Conservation (phyloP, 1,140 invertebrate genomes). For the Agrilus planipennis region DNA sequence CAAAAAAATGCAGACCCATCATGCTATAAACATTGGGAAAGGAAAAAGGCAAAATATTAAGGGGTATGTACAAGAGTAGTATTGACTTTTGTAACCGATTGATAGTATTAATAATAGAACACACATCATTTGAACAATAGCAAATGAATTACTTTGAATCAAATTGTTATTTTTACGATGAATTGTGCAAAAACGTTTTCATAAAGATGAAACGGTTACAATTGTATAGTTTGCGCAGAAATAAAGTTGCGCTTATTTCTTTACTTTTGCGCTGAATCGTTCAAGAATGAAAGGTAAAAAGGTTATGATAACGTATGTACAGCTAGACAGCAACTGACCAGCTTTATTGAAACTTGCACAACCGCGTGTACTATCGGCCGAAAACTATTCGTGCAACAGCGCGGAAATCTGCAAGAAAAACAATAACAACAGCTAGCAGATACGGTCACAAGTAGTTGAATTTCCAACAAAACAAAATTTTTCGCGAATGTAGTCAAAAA, state of each 20-base stretch:
- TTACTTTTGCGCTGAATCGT: not conserved
- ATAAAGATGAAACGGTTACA: not conserved
- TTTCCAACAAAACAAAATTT: not conserved
- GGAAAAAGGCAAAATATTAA: no score
- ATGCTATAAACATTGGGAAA: no score
- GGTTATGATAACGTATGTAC: constrained; percentile 16
- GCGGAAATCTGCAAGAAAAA: constrained; percentile 58
- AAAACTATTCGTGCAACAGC: constrained; percentile 58
- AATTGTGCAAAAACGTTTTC: not conserved
- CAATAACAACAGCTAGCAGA: constrained; percentile 2
- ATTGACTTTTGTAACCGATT: no score
- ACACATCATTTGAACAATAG: no score
- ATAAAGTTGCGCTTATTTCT: not conserved
- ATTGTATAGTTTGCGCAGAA: not conserved
- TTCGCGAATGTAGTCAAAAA: not conserved
- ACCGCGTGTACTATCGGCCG: constrained; percentile 39
- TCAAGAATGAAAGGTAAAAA: constrained; percentile 1
- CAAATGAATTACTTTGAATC: no score
- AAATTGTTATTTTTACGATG: not conserved
- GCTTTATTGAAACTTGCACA: constrained; percentile 36
- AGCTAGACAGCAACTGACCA: constrained; percentile 36
- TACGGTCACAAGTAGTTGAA: not conserved
- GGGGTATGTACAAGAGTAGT: no score
- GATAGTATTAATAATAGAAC: no score
- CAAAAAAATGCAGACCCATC: no score